Evolutionary conservation across 2,113 vertebrate genomes (phyloP).

Genomic region (Phalacrocorax aristotelis): DNA sequence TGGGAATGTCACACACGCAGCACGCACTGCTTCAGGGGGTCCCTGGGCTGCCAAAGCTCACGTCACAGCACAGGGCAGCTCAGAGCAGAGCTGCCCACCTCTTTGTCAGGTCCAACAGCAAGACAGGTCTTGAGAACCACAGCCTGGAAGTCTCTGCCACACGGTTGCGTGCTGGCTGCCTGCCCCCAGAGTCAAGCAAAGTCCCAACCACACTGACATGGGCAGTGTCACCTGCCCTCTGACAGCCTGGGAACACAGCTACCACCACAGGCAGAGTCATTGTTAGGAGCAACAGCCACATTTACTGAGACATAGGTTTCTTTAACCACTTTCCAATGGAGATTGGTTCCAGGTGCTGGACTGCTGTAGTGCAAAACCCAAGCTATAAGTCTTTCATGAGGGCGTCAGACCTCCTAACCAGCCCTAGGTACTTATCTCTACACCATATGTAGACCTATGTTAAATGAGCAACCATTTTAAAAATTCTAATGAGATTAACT

Average conservation of each 20-base stretch:
- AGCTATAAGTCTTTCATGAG: not conserved
- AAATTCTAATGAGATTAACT: not conserved
- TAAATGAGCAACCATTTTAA: not conserved
- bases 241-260: not conserved
- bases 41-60: not conserved
- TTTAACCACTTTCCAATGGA: not conserved
- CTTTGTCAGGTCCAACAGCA: not conserved
- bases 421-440: not conserved
- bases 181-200: not conserved
- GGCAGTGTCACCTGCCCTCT: not conserved
- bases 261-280: not conserved
- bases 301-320: not conserved
- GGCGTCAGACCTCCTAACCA: not conserved
- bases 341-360: not conserved
- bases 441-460: fast-evolving
- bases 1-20: not conserved
- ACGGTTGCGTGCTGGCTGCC: fast-evolving
- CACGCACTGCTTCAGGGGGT: not conserved
- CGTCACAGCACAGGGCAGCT: fast-evolving
- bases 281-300: not conserved
- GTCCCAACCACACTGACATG: fast-evolving
- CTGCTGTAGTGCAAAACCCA: not conserved
- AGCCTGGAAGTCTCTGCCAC: not conserved
- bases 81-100: not conserved
- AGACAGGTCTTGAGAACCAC: not conserved